These are phyloP conservation scores for Ageneiosus marmoratus DNA, from an alignment of 2,113 vertebrate genomes.

Conservation along the genomic window DNA sequence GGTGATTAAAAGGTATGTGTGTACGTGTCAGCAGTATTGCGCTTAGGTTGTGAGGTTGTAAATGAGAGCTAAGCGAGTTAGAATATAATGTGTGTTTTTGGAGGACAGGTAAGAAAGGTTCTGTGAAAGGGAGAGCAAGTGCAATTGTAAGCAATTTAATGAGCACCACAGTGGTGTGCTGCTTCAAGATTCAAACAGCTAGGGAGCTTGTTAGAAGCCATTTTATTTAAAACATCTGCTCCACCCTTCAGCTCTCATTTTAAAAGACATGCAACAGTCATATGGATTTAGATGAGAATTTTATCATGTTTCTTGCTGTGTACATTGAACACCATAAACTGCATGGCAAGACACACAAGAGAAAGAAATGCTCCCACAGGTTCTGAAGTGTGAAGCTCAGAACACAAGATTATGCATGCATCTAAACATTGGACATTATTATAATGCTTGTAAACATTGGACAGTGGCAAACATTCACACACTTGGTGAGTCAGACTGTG, in stretches of 20 bases:
- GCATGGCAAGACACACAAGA: not conserved
- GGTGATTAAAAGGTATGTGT: slow-evolving; percentile 3
- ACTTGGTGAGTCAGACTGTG: not conserved
- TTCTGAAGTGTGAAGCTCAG: not conserved
- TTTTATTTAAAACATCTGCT: slow-evolving; percentile 32
- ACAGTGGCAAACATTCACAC: not conserved
- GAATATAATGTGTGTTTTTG: not conserved
- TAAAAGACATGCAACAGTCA: not conserved
- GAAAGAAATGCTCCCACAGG: not conserved
- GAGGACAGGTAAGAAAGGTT: slow-evolving; percentile 16
- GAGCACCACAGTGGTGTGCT: slow-evolving; percentile 36
- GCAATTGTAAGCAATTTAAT: slow-evolving; percentile 33
- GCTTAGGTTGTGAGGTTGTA: not conserved
- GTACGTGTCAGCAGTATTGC: not conserved
- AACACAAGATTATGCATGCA: not conserved
- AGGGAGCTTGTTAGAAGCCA: slow-evolving; percentile 51
- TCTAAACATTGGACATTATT: not conserved
- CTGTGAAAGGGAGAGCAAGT: not conserved
- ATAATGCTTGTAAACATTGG: not conserved
- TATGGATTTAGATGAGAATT: slow-evolving; percentile 21
- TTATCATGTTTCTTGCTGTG: not conserved
- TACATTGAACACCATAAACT: not conserved
- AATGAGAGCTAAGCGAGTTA: not conserved
- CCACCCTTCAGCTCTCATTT: slow-evolving; percentile 18
- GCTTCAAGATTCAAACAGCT: slow-evolving; percentile 35